phyloP scores from a whole-genome alignment of 1,140 invertebrate species.

The Dendroctonus ponderosae region DNA sequence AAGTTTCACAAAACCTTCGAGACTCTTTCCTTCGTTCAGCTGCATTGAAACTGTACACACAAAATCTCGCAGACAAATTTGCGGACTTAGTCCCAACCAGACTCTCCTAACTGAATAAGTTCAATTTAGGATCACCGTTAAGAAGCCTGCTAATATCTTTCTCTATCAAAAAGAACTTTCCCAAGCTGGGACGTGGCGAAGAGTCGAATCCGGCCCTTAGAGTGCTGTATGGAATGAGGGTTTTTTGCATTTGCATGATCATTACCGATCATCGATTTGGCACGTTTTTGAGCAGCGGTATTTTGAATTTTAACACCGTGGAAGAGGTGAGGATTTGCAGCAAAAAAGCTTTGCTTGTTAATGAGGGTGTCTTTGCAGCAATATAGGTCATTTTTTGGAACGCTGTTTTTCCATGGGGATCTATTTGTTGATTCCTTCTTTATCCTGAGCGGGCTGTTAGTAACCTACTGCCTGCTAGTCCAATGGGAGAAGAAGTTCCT shows the following conservation, averaged over 20 bases:
- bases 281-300: constrained; percentile 52
- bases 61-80: too few relatives aligned
- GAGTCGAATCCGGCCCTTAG: constrained; percentile 51
- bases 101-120: too few relatives aligned
- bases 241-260: constrained; percentile 55
- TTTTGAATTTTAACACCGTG: constrained; percentile 54
- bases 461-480: constrained; percentile 54
- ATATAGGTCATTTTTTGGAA: constrained; percentile 45
- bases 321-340: constrained; percentile 51
- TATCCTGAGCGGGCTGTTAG: constrained; percentile 58
- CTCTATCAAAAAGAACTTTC: constrained; percentile 52
- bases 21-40: too few relatives aligned
- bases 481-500: constrained; percentile 51
- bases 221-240: constrained; percentile 55
- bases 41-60: too few relatives aligned
- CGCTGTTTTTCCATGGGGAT: constrained; percentile 58
- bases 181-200: constrained; percentile 48
- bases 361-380: constrained; percentile 36
- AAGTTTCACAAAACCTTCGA: too few relatives aligned
- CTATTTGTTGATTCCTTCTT: constrained; percentile 67
- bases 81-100: too few relatives aligned
- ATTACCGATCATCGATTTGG: constrained; percentile 56
- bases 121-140: constrained; percentile 44
- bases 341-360: neutral
- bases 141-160: constrained; percentile 50